Base-by-base conservation (phyloP, 2,888 invertebrate genomes). In the Orthosia gracilis region DNA sequence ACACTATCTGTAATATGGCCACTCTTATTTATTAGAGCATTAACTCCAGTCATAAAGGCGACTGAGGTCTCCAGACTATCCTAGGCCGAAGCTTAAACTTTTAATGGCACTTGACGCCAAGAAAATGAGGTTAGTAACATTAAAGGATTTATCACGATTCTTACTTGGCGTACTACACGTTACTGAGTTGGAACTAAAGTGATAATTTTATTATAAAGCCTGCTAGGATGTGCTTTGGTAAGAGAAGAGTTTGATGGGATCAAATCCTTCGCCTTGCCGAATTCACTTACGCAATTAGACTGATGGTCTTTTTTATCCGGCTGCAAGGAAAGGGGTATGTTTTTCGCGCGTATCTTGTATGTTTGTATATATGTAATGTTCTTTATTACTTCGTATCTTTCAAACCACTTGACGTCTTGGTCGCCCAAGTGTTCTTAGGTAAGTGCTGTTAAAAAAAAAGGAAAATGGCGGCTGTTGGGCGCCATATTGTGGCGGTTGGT, bases 41-140 rank as follows among this genome's bases (percentile, higher is more conserved):
- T 92, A 91, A 92, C 92, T 90, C 88, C 83, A 78, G 78, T 78
- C 85, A 86, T 90, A 87, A 90, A 89, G 82, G 78, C 82, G 78
- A 85, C 77, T 83, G 83, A 72, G 78, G 82, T 82, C 85, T 86
- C 82, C 40, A 80, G 86, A 83, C 88, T 86, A 88, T 85, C 85
- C 89, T 89, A 89, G 91, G 85, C 90, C 80, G 84, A 82, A 85
- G 89, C 90, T 91, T 89, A 89, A 94, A 94, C 91, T 94, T 94
- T 93, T 93, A 94, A 94, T 93, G 90, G 93, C 91, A 91, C 93
- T 93, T 92, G 91, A 91, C 91, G 90, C 90, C 88, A 89, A 88
- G 90, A 91, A 90, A 93, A 93, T 90, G 90, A 91, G 90, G 87
- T 91, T 91, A 88, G 91, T 88, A 89, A 90, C 91, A 91, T 92